phyloP scores from a whole-genome alignment of 2,797 vertebrate species.

The Mormyrops boulengeri region DNA sequence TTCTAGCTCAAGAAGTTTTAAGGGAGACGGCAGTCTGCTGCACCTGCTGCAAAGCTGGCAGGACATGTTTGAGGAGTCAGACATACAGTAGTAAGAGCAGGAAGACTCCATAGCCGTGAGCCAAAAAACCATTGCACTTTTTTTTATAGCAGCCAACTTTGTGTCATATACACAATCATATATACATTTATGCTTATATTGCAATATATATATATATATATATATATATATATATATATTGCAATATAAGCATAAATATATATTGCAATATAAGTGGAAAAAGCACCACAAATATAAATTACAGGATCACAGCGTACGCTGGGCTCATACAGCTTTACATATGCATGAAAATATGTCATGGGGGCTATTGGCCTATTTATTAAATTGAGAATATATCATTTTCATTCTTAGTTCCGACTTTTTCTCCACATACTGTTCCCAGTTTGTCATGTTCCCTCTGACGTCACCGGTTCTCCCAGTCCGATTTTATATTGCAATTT shows the following conservation, averaged over 20 bases:
- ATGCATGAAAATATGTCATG: not conserved
- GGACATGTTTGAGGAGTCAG: not conserved
- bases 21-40: not conserved
- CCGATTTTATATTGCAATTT: not conserved
- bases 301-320: not conserved
- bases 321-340: not conserved
- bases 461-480: slow-evolving; percentile 22
- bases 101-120: not conserved
- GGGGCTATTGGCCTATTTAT: not conserved
- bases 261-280: not conserved
- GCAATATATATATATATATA: too few species aligned
- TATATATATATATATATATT: too few species aligned
- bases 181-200: too few species aligned
- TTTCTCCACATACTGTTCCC: not conserved
- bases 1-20: not conserved
- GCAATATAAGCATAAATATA: too few species aligned
- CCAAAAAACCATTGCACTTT: not conserved
- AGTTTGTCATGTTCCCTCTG: not conserved
- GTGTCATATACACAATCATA: not conserved
- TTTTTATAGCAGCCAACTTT: not conserved
- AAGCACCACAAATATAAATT: not conserved
- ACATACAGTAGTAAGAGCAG: not conserved
- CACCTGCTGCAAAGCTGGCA: not conserved
- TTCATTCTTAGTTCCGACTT: not conserved
- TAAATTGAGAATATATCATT: not conserved